A percentile compares a stretch with the other conserved stretches of the same genome.
Evolutionary conservation across 2,113 vertebrate genomes (phyloP).

Genomic region (Glaucomys volans): DNA sequence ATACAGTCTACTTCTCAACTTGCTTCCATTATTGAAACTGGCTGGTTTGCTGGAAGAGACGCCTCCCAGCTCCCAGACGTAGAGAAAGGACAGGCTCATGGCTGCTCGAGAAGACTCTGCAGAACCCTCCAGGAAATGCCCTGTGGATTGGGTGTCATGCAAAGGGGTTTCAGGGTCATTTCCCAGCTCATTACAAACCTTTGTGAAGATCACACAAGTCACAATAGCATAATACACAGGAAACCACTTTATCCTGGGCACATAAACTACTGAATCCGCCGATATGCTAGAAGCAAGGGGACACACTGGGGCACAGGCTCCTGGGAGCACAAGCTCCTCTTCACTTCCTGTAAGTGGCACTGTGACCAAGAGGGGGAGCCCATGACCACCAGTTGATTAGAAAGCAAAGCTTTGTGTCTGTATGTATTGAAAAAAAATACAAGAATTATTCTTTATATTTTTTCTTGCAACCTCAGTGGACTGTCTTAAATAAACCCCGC

Average conservation of each 20-base stretch:
- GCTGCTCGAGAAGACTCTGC: background rate
- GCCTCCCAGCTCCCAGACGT: background rate
- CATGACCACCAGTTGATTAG: background rate
- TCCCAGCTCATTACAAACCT: background rate
- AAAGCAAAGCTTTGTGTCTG: background rate
- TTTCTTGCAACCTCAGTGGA: background rate
- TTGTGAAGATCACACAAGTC: background rate
- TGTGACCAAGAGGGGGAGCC: background rate
- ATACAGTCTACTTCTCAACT: background rate
- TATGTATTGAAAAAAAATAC: background rate
- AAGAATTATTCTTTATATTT: background rate
- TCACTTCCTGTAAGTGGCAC: background rate
- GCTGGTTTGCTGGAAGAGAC: background rate
- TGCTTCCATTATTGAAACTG: background rate
- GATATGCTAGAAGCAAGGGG: background rate
- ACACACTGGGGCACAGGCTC: background rate
- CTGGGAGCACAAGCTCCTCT: background rate
- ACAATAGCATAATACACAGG: background rate
- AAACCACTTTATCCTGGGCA: background rate
- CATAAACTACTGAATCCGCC: rapidly evolving
- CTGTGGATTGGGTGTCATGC: background rate
- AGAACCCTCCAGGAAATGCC: no score
- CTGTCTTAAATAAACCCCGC: background rate
- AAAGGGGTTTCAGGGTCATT: background rate
- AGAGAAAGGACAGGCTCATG: background rate